Conservation (phyloP, 2,113 vertebrate species). For the Corapipo altera region DNA sequence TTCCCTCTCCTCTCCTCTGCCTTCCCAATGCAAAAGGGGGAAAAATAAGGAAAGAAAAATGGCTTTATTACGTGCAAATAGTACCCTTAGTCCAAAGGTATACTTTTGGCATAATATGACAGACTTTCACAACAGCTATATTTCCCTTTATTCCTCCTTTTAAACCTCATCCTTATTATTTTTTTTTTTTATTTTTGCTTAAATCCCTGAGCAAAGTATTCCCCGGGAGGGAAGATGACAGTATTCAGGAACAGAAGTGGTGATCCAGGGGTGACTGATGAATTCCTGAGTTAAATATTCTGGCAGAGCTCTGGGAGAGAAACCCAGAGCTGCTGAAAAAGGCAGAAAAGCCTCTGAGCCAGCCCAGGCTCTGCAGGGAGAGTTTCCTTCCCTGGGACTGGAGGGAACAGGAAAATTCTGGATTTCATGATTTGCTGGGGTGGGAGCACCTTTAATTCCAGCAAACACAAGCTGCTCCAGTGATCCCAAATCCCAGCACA, state of each 20-base stretch:
- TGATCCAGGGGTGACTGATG: neutral
- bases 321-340: rapidly evolving
- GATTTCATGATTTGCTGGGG: no score
- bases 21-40: neutral
- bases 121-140: rapidly evolving
- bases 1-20: neutral
- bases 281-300: neutral
- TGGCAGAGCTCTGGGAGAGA: neutral
- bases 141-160: neutral
- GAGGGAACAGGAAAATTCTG: rapidly evolving
- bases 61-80: neutral
- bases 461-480: neutral
- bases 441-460: rapidly evolving
- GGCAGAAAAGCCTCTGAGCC: no score
- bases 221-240: neutral
- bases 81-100: neutral
- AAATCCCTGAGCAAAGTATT: neutral
- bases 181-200: neutral
- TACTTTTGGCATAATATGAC: rapidly evolving
- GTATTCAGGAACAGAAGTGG: neutral
- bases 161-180: neutral
- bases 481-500: neutral
- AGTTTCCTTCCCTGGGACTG: no score
- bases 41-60: rapidly evolving
- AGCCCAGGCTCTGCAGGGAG: neutral